These are phyloP conservation scores for Drosophila yakuba DNA, from an alignment of 1,140 invertebrate genomes.

Conservation along the genomic window DNA sequence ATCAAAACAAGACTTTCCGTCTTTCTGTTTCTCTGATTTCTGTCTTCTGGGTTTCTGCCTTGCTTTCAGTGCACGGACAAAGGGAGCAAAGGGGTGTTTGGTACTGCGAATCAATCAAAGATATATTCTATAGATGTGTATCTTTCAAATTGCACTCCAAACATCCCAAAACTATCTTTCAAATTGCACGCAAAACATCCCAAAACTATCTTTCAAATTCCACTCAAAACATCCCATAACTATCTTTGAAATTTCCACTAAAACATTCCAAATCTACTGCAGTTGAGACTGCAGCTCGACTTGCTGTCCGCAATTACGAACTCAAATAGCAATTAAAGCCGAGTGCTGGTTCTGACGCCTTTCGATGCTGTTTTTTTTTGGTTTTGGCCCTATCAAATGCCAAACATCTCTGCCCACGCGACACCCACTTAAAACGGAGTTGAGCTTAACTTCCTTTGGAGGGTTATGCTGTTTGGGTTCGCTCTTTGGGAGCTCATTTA, in stretches of 20 bases:
- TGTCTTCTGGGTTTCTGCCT: background rate
- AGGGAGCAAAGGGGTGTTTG: constrained; percentile 6
- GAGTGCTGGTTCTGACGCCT: constrained; percentile 64
- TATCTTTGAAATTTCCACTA: too few species aligned
- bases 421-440: constrained; percentile 42
- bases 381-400: constrained; percentile 58
- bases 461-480: constrained; percentile 1
- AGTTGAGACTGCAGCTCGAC: background rate
- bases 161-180: too few species aligned
- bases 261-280: background rate
- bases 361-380: background rate
- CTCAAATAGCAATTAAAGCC: constrained; percentile 64
- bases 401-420: constrained; percentile 57
- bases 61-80: background rate
- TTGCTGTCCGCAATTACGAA: constrained; percentile 48
- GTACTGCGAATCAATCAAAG: background rate
- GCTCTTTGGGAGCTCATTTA: constrained; percentile 49
- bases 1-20: constrained; percentile 18
- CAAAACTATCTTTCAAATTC: too few species aligned
- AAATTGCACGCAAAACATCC: too few species aligned
- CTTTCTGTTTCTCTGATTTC: background rate
- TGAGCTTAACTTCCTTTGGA: background rate
- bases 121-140: background rate
- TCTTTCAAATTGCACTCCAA: too few species aligned
- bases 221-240: background rate